Conservation (phyloP, 2,888 invertebrate genomes). For the Heteromyza rotundicornis region DNA sequence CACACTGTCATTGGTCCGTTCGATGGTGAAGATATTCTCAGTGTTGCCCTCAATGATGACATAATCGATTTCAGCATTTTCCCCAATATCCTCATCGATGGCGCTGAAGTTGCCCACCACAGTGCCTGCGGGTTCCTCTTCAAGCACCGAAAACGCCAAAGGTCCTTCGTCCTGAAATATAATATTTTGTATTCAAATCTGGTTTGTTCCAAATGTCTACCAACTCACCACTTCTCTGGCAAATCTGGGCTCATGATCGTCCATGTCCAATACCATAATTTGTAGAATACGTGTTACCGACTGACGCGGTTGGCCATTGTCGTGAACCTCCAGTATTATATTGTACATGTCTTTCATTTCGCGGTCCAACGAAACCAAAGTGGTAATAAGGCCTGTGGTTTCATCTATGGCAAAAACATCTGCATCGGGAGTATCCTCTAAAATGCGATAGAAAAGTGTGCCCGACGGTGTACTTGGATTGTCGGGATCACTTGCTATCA, state of each 20-base stretch:
- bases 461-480: constrained; percentile 79
- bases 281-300: constrained; percentile 74
- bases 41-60: constrained; percentile 77
- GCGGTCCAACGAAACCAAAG: constrained; percentile 73
- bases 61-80: constrained; percentile 79
- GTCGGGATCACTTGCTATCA: constrained; percentile 79
- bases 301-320: constrained; percentile 79
- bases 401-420: constrained; percentile 71
- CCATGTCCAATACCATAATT: constrained; percentile 74
- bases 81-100: constrained; percentile 75
- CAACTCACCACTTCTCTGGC: constrained; percentile 69
- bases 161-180: constrained; percentile 69
- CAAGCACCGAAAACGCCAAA: constrained; percentile 68
- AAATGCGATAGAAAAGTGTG: constrained; percentile 73
- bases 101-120: constrained; percentile 74
- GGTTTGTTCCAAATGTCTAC: too few species aligned
- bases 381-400: constrained; percentile 75
- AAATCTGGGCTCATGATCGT: constrained; percentile 80
- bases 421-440: constrained; percentile 72
- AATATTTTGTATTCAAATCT: neutral
- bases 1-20: constrained; percentile 70
- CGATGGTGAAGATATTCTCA: constrained; percentile 68
- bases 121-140: constrained; percentile 72
- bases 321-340: constrained; percentile 78
- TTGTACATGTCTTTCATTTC: constrained; percentile 77